Evolutionary conservation across 2,797 vertebrate species (phyloP), one percentile per base, ranked within the genome.

Genomic region (Neosalanx taihuensis): DNA sequence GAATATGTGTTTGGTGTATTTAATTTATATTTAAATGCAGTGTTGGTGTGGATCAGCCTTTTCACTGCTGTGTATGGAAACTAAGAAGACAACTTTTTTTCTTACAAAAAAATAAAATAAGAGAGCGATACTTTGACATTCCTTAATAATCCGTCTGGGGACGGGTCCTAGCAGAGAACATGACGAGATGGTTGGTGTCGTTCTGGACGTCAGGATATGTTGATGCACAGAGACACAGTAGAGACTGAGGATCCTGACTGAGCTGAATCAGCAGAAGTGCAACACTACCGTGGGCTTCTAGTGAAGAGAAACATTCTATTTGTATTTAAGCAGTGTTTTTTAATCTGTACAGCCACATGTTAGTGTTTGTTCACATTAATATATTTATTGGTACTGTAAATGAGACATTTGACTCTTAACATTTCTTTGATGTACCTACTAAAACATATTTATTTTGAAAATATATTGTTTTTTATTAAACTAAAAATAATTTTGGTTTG

Each of bases 361-460:
- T 89, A 84, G 86, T 82, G 77, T 91, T 89, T 92, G 90, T 92
- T 92, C 89, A 91, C 87, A 88, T 86, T 90, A 91, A 91, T 91
- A 91, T 93, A 93, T 93, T 92, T 93, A 92, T 92, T 92, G 80
- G 70, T 86, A 82, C 84, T 85, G 74, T 86, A 84, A 84, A 82
- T 74, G 30, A 72, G 79, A 80, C 65, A 37, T 86, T 83, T 86
- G 83, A 83, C 81, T 84, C 83, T 94, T 94, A 94, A 84, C 91
- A 85, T 76, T 82, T 91, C 91, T 94, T 95, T 95, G 95, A 93
- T 92, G 71, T 87, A 86, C 87, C 93, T 92, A 90, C 93, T 95
- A 96, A 94, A 93, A 93, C 91, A 92, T 97, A 97, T 98, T 97
- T 97, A 97, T 98, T 98, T 97, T 95, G 90, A 95, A 95, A 95